These are phyloP conservation scores for Hipposideros armiger DNA, from an alignment of 2,113 vertebrate genomes.

Conservation along the genomic window DNA sequence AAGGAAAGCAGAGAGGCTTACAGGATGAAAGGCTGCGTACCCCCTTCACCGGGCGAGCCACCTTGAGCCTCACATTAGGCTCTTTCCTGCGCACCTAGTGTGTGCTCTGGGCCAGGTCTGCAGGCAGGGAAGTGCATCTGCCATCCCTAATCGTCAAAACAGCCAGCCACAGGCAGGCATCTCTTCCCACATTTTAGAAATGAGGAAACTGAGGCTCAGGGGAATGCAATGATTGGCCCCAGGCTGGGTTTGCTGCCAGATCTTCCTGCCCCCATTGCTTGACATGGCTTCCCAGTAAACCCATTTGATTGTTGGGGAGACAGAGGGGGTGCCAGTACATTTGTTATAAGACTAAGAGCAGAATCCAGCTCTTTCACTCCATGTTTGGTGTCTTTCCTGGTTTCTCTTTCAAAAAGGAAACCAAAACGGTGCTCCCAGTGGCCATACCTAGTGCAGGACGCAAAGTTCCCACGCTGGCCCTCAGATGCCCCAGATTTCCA, in stretches of 20 bases:
- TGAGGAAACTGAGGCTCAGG: background rate
- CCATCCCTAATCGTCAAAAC: background rate
- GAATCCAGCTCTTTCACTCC: background rate
- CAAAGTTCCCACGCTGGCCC: accelerated
- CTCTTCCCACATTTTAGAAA: background rate
- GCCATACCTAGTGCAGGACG: background rate
- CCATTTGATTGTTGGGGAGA: background rate
- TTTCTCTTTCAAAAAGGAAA: background rate
- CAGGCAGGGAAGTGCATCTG: accelerated
- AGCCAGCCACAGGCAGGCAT: background rate
- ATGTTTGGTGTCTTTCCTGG: background rate
- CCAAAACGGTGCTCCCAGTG: background rate
- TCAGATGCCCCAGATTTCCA: background rate
- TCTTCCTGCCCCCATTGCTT: background rate
- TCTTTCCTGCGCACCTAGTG: background rate
- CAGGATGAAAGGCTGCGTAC: background rate
- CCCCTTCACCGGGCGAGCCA: background rate
- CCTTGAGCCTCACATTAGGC: background rate
- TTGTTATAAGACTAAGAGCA: background rate
- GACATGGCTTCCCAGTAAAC: background rate
- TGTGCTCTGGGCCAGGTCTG: background rate
- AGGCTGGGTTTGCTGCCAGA: background rate
- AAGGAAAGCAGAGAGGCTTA: background rate
- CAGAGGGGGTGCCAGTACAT: background rate
- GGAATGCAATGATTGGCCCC: background rate